A percentile compares a stretch with the other conserved stretches of the same genome.
Evolutionary conservation across 2,113 vertebrate species (phyloP).

Genomic region (Procavia capensis): DNA sequence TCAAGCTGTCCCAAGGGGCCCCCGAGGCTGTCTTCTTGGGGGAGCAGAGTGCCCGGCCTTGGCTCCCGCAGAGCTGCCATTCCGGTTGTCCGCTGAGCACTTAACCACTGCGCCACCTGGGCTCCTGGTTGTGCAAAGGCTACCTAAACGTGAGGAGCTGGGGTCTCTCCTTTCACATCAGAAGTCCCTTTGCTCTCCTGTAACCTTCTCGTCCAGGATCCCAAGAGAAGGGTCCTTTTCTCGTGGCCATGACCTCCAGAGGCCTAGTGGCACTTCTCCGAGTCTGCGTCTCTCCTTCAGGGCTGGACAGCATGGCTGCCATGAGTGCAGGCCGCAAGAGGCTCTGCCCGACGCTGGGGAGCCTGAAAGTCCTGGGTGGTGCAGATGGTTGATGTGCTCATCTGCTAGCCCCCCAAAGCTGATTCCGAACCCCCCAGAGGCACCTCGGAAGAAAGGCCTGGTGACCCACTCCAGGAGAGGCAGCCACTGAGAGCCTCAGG

Average conservation of each 20-base stretch:
- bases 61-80: neutral
- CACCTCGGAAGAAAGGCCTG: neutral
- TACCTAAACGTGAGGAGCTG: neutral
- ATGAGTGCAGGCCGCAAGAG: rapidly evolving
- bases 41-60: neutral
- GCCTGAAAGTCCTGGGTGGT: neutral
- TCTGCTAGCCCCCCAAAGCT: neutral
- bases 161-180: neutral
- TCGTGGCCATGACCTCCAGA: neutral
- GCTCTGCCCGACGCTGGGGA: neutral
- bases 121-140: neutral
- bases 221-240: neutral
- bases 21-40: neutral
- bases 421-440: too few relatives aligned
- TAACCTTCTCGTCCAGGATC: neutral
- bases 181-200: neutral
- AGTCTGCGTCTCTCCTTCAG: neutral
- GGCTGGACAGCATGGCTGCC: neutral
- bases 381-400: neutral
- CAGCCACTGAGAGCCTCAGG: neutral
- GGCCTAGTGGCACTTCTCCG: neutral
- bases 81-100: neutral
- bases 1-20: neutral
- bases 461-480: neutral
- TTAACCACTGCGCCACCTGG: neutral